These are phyloP conservation scores for Campoplex nolae DNA, from an alignment of 2,888 invertebrate species.

Conservation along the genomic window DNA sequence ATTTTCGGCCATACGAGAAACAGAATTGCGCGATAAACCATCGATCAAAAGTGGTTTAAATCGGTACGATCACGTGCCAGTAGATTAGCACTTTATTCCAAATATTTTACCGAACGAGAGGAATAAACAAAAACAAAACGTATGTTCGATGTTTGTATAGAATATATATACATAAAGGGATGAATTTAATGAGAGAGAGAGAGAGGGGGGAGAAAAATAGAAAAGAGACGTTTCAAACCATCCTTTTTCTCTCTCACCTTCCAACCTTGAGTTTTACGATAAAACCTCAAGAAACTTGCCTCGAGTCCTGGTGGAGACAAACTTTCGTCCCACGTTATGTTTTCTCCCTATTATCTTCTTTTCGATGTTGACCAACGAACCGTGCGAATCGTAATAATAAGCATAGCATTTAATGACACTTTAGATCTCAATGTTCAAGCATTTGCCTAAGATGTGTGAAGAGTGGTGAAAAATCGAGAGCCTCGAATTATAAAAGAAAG, in stretches of 20 bases:
- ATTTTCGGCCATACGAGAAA: constrained; percentile 38
- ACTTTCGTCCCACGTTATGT: not conserved
- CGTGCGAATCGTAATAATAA: constrained; percentile 52
- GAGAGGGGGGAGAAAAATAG: not conserved
- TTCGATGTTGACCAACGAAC: constrained; percentile 31
- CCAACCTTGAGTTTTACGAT: not conserved
- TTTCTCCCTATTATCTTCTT: not conserved
- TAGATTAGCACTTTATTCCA: constrained; percentile 51
- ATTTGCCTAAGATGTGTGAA: constrained; percentile 24
- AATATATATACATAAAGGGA: constrained; percentile 13
- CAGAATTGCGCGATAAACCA: constrained; percentile 25
- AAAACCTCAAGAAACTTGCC: not conserved
- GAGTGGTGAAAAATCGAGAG: constrained; percentile 36
- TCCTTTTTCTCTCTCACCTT: not conserved
- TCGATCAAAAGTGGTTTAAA: constrained; percentile 18
- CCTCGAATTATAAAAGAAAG: constrained; percentile 44
- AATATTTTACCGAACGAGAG: constrained; percentile 38
- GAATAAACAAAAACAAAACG: constrained; percentile 37
- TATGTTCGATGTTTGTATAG: constrained; percentile 63
- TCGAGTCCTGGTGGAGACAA: not conserved
- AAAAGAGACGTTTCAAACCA: not conserved
- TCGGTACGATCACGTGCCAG: constrained; percentile 13
- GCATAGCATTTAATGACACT: constrained; percentile 57
- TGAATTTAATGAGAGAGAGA: not conserved
- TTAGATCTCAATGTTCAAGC: constrained; percentile 65